Base-by-base conservation (phyloP, 1,140 invertebrate genomes). In the Glomeris maerens region DNA sequence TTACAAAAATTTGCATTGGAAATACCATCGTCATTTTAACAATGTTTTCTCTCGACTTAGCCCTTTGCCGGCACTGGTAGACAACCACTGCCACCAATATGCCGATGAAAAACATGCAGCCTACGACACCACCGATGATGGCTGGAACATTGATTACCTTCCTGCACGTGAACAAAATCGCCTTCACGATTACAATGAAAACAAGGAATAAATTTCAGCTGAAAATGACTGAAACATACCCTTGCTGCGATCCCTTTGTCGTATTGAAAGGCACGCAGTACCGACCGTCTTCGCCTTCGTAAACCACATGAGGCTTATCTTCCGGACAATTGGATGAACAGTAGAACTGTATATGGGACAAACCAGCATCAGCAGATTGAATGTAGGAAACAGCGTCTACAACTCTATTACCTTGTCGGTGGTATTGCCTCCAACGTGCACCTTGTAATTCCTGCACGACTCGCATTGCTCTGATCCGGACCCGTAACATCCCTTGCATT, bases 11-110 rank as follows among this genome's bases (percentile, higher is more conserved):
- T 42, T 7, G 25, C n/a, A n/a, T n/a, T 42, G 4, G 17, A 57
- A 22, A 26, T 3, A 81, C 83, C 77, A 86, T 81, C 1, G 90
- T 88, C 77, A 91, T 82, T 63, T 90, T 88, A 47, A 91, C 81
- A 0, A 87, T 84, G 39, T 89, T 86, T 59, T 92, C 88, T 66
- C 91, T 90, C 7, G 81, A 78, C 63, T 84, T 77, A 62, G 82
- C 72, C 66, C 77, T 63, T 68, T 87, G 57, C 66, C 82, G 64
- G 78, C 83, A 74, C 61, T 78, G 68, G 67, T 75, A 74, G 50
- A 77, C 72, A 45, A 83, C 73, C 4, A 82, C 68, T 0, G 76
- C 72, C 7, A 79, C 62, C 41, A 82, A 72, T 1, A 83, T 63
- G n/a, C 80, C 64, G 4, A 86, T 60, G 1, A 83, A 57, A 1